Evolutionary conservation across 2,888 invertebrate species (phyloP).

Genomic region (Hartigia nigra): DNA sequence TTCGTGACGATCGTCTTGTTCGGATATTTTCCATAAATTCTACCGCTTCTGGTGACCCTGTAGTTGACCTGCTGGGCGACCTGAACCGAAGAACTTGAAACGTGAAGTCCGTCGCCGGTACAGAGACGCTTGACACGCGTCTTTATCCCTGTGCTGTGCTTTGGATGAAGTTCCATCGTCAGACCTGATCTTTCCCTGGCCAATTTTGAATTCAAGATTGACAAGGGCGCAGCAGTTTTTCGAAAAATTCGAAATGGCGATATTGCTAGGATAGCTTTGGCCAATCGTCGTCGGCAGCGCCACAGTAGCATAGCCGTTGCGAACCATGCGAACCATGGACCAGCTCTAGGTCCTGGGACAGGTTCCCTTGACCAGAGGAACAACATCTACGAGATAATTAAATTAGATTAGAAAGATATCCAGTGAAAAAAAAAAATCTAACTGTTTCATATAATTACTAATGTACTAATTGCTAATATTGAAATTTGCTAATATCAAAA

Average conservation of each 20-base stretch:
- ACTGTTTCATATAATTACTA: not conserved
- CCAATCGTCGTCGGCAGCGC: slow-evolving; percentile 53
- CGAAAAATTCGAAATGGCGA: slow-evolving; percentile 45
- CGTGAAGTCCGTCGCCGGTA: slow-evolving; percentile 55
- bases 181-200: not conserved
- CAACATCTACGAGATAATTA: slow-evolving; percentile 47
- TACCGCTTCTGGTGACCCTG: slow-evolving; percentile 60
- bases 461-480: no score
- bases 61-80: slow-evolving; percentile 48
- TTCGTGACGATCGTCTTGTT: slow-evolving; percentile 38
- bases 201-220: not conserved
- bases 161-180: slow-evolving; percentile 36
- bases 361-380: slow-evolving; percentile 58
- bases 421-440: not conserved
- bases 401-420: not conserved
- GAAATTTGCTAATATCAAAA: not conserved
- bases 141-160: slow-evolving; percentile 43
- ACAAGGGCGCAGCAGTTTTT: not conserved
- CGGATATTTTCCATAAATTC: slow-evolving; percentile 58
- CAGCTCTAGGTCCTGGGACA: slow-evolving; percentile 42
- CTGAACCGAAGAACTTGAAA: slow-evolving; percentile 34
- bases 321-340: slow-evolving; percentile 62
- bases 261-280: slow-evolving; percentile 45
- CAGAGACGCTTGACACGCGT: slow-evolving; percentile 51
- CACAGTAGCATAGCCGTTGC: slow-evolving; percentile 56